These are phyloP conservation scores for Cheilosia vulpina DNA, from an alignment of 2,888 invertebrate genomes.

Conservation along the genomic window DNA sequence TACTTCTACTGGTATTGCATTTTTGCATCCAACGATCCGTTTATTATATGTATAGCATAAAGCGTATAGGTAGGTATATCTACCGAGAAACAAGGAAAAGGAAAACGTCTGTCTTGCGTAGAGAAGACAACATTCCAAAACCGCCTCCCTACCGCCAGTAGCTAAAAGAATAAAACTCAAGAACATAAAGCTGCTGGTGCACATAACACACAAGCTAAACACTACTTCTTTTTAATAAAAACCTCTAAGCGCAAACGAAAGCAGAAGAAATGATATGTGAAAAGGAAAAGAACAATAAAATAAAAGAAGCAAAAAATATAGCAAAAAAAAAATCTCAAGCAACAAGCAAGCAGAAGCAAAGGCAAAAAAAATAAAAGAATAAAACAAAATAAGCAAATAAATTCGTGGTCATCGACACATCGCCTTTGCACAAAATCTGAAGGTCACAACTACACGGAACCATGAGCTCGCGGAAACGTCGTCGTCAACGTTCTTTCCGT, in stretches of 20 bases:
- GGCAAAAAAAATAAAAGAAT: slow-evolving; percentile 39
- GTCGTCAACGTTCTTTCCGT: slow-evolving; percentile 64
- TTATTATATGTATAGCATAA: not conserved
- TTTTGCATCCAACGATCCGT: slow-evolving; percentile 12
- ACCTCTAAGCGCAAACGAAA: slow-evolving; percentile 64
- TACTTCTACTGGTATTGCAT: slow-evolving; percentile 18
- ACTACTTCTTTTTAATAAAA: slow-evolving; percentile 24
- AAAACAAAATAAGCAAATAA: slow-evolving; percentile 77
- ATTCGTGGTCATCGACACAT: slow-evolving; percentile 85
- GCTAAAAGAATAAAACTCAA: slow-evolving; percentile 16
- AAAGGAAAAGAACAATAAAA: slow-evolving; percentile 66
- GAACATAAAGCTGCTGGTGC: slow-evolving; percentile 44
- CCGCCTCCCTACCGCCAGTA: slow-evolving; percentile 17
- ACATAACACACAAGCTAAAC: slow-evolving; percentile 47
- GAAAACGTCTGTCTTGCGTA: slow-evolving; percentile 33
- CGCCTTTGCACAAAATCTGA: slow-evolving; percentile 84
- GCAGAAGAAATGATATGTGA: slow-evolving; percentile 57
- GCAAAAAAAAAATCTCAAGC: slow-evolving; percentile 53
- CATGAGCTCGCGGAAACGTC: slow-evolving; percentile 71
- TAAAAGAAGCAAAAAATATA: slow-evolving; percentile 57
- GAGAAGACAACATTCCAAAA: slow-evolving; percentile 54
- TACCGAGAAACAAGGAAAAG: slow-evolving; percentile 23
- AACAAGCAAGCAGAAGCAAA: slow-evolving; percentile 48
- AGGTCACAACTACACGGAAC: slow-evolving; percentile 83
- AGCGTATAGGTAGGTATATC: not conserved